Percentiles rank a stretch among this genome's conserved stretches.
Conservation (phyloP, 2,797 vertebrate species). For the Platyrinchus mystaceus region DNA sequence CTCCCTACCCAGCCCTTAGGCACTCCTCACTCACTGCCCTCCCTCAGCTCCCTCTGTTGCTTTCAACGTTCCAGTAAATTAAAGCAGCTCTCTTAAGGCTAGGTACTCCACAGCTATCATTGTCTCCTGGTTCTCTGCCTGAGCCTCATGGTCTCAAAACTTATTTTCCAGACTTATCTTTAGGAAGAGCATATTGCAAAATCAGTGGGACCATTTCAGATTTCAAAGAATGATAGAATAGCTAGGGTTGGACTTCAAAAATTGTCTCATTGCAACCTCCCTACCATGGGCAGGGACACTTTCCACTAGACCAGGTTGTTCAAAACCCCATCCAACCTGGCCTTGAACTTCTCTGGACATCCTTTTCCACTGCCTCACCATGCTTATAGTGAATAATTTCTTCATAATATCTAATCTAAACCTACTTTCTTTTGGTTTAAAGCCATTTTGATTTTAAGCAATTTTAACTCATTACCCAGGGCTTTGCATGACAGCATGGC, state of each 20-base stretch:
- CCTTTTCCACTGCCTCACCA: not conserved
- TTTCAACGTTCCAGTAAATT: not conserved
- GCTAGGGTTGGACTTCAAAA: not conserved
- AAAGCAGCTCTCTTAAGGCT: not conserved
- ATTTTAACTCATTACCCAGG: not conserved
- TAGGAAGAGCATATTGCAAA: not conserved
- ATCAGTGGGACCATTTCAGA: not conserved
- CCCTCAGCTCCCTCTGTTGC: not conserved
- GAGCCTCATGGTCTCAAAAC: not conserved
- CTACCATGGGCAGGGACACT: not conserved
- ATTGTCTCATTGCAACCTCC: not conserved
- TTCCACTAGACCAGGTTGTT: not conserved
- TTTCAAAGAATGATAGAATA: not conserved
- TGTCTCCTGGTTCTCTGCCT: not conserved
- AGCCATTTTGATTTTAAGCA: not conserved
- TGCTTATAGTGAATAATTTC: not conserved
- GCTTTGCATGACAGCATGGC: accelerated
- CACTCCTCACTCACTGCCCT: not conserved
- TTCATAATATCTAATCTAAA: not conserved
- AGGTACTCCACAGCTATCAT: not conserved
- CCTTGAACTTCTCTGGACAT: not conserved
- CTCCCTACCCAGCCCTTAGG: not conserved
- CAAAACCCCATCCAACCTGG: not conserved
- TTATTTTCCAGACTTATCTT: not conserved
- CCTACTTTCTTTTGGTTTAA: not conserved